phyloP scores from a whole-genome alignment of 2,797 vertebrate genomes.

The Rhinatrema bivittatum region DNA sequence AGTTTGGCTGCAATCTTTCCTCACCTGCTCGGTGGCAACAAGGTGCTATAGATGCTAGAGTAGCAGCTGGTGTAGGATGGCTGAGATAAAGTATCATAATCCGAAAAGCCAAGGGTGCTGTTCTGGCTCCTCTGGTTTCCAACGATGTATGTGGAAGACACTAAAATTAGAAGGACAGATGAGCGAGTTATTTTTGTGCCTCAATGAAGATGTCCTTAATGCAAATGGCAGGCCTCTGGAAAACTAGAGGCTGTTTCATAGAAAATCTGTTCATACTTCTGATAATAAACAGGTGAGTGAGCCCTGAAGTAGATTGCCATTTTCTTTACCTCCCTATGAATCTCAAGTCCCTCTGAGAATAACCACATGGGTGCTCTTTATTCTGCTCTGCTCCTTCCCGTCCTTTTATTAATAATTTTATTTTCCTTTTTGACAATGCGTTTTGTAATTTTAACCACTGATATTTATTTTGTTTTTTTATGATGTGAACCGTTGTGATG shows the following conservation, averaged over 20 bases:
- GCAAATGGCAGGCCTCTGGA: rapidly evolving
- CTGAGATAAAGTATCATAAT: conserved; percentile 64
- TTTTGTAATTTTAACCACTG: too few relatives aligned
- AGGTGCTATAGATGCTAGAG: conserved; percentile 58
- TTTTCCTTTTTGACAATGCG: too few relatives aligned
- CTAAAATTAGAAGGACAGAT: conserved; percentile 36
- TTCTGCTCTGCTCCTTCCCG: too few relatives aligned
- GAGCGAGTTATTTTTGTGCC: not conserved
- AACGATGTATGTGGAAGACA: conserved; percentile 63
- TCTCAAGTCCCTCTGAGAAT: too few relatives aligned
- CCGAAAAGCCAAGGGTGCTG: conserved; percentile 54
- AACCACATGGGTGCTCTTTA: too few relatives aligned
- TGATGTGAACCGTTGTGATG: too few relatives aligned
- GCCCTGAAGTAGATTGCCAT: not conserved
- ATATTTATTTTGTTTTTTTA: too few relatives aligned
- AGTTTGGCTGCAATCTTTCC: conserved; percentile 12
- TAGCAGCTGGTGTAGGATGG: conserved; percentile 70
- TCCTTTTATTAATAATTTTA: too few relatives aligned
- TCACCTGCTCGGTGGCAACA: conserved; percentile 82
- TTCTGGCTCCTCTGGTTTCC: conserved; percentile 73
- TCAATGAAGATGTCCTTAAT: not conserved
- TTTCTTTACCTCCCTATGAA: too few relatives aligned
- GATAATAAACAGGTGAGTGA: not conserved
- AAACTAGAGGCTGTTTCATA: too few relatives aligned
- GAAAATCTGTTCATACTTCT: rapidly evolving